Percentiles rank a stretch among this genome's conserved stretches.
Conservation (phyloP, 2,797 vertebrate genomes). For the Pipistrellus nathusii region DNA sequence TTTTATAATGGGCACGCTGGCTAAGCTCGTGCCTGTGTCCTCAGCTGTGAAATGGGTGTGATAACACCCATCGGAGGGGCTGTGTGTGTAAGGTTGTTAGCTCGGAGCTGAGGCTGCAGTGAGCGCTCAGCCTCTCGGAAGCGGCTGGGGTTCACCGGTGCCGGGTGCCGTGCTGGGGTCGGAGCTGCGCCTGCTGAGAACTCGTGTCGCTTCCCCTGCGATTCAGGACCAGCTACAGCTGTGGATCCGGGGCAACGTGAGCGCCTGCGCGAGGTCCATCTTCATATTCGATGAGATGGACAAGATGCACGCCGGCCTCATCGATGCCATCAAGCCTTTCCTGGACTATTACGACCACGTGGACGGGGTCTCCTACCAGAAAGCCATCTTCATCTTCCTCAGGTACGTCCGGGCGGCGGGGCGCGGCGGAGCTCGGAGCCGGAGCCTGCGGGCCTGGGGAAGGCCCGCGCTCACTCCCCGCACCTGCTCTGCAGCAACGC, state of each 20-base stretch:
- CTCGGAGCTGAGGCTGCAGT: rapidly evolving
- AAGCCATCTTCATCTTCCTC: slow-evolving; percentile 98
- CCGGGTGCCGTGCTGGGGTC: rapidly evolving
- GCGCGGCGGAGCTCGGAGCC: rapidly evolving
- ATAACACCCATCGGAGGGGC: rapidly evolving
- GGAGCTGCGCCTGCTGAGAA: not conserved
- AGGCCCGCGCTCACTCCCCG: not conserved
- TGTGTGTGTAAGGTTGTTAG: rapidly evolving
- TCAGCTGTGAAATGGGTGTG: not conserved
- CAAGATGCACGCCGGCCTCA: slow-evolving; percentile 96
- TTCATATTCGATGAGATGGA: slow-evolving; percentile 99
- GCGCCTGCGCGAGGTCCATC: slow-evolving; percentile 92
- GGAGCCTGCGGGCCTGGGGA: rapidly evolving
- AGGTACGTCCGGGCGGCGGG: slow-evolving; percentile 86
- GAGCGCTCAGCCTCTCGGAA: not conserved
- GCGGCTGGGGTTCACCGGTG: rapidly evolving
- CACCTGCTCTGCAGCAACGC: slow-evolving; percentile 90
- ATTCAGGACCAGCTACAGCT: slow-evolving; percentile 93
- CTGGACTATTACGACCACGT: slow-evolving; percentile 95
- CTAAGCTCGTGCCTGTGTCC: not conserved
- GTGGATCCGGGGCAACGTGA: slow-evolving; percentile 95
- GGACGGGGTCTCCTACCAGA: slow-evolving; percentile 94
- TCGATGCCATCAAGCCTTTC: slow-evolving; percentile 96
- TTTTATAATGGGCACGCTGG: not conserved
- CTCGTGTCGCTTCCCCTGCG: not conserved